Percentiles rank a stretch among this genome's conserved stretches.
Evolutionary conservation across 2,888 invertebrate genomes (phyloP).

Genomic region (Acrocyrtus sp.): DNA sequence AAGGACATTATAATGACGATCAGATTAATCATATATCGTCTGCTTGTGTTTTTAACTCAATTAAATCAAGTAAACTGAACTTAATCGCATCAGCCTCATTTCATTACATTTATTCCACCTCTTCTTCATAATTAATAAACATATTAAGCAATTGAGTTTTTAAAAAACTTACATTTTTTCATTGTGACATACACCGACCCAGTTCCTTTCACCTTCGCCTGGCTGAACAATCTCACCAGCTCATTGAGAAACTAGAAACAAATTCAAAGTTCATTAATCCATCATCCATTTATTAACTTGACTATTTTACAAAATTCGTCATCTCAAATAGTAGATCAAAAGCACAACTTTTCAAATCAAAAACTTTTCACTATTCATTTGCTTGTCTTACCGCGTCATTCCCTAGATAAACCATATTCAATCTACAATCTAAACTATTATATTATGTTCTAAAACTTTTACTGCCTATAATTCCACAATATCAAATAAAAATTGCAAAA

Average conservation of each 20-base stretch:
- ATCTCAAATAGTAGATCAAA: background rate
- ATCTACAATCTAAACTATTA: no score
- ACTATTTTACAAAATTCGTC: no score
- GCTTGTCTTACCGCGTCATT: constrained; percentile 51
- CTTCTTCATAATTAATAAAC: background rate
- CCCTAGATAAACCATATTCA: constrained; percentile 57
- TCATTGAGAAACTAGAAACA: constrained; percentile 83
- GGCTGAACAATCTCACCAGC: constrained; percentile 86
- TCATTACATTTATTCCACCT: background rate
- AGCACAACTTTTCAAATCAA: background rate
- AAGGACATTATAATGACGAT: background rate
- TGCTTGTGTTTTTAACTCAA: background rate
- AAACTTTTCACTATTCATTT: background rate
- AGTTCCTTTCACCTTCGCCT: constrained; percentile 73
- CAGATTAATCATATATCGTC: background rate
- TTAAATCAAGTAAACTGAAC: background rate
- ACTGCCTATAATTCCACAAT: no score
- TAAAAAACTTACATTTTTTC: constrained; percentile 86
- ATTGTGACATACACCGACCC: constrained; percentile 89
- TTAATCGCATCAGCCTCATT: background rate
- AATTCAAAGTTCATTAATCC: background rate
- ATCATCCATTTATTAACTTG: no score
- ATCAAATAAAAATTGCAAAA: no score
- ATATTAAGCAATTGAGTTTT: background rate
- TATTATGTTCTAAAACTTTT: no score